A percentile compares a stretch with the other conserved stretches of the same genome.
Conservation (phyloP, 2,113 vertebrate genomes). For the Lathamus discolor region DNA sequence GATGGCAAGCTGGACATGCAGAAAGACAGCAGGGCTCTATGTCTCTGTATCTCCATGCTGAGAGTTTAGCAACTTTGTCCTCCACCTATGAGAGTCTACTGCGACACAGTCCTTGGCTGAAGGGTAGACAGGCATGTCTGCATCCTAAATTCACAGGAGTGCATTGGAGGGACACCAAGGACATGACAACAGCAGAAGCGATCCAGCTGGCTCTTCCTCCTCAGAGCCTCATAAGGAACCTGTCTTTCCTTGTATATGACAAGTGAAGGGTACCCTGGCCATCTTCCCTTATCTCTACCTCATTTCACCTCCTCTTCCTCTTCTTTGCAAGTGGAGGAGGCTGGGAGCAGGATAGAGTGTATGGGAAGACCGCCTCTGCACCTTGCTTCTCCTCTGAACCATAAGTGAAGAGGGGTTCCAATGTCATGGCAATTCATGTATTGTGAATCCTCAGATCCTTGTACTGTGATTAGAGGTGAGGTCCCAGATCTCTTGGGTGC, state of each 20-base stretch:
- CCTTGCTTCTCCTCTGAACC: not conserved
- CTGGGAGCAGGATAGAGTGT: not conserved
- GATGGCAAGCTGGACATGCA: not conserved
- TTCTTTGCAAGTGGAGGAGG: not conserved
- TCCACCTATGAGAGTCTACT: not conserved
- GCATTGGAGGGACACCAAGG: not conserved
- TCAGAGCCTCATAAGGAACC: not conserved
- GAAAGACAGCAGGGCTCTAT: not conserved
- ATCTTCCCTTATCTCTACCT: not conserved
- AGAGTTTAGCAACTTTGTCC: not conserved
- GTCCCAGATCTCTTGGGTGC: not conserved
- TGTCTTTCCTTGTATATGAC: not conserved
- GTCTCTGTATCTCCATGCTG: not conserved
- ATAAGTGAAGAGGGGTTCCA: not conserved
- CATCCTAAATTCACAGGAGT: not conserved
- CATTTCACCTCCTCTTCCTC: not conserved
- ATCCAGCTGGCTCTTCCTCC: not conserved
- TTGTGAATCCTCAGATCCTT: not conserved
- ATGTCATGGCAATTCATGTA: not conserved
- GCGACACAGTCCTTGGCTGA: not conserved
- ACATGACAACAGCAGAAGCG: not conserved
- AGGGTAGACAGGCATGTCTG: not conserved
- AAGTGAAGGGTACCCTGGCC: not conserved
- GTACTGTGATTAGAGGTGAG: not conserved
- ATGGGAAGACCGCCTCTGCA: rapidly evolving